Percentiles rank a stretch among this genome's conserved stretches.
These are phyloP conservation scores for Mobula birostris DNA, from an alignment of 2,113 vertebrate genomes.

Conservation along the genomic window DNA sequence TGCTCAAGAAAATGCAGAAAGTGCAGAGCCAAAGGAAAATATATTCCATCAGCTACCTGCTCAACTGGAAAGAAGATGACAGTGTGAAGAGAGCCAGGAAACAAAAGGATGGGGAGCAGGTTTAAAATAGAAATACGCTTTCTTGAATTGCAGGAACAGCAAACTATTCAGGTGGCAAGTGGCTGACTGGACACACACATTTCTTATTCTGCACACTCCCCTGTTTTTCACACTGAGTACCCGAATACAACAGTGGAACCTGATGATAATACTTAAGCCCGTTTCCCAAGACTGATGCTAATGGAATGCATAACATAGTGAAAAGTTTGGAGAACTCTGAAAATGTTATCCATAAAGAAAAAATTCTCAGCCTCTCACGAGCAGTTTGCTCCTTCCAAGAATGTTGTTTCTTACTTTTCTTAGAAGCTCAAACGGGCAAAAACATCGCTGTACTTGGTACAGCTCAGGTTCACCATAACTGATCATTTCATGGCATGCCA, in stretches of 20 bases:
- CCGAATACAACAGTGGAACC: background rate
- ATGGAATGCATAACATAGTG: background rate
- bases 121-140: constrained; percentile 14
- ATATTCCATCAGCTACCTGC: background rate
- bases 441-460: background rate
- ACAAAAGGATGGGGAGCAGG: background rate
- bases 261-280: background rate
- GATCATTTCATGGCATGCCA: background rate
- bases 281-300: background rate
- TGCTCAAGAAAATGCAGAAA: background rate
- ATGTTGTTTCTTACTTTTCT: background rate
- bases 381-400: background rate
- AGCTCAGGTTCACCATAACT: background rate
- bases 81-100: background rate
- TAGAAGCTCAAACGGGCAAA: background rate
- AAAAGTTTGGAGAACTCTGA: background rate
- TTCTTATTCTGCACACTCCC: background rate
- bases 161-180: constrained; percentile 4
- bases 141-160: background rate
- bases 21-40: constrained; percentile 7
- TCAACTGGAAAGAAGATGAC: background rate
- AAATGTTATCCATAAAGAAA: background rate
- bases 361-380: no score
- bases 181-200: background rate
- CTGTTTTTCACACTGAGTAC: background rate